Percentiles rank a stretch among this genome's conserved stretches.
phyloP scores from a whole-genome alignment of 2,797 vertebrate genomes.

The Erpetoichthys calabaricus region DNA sequence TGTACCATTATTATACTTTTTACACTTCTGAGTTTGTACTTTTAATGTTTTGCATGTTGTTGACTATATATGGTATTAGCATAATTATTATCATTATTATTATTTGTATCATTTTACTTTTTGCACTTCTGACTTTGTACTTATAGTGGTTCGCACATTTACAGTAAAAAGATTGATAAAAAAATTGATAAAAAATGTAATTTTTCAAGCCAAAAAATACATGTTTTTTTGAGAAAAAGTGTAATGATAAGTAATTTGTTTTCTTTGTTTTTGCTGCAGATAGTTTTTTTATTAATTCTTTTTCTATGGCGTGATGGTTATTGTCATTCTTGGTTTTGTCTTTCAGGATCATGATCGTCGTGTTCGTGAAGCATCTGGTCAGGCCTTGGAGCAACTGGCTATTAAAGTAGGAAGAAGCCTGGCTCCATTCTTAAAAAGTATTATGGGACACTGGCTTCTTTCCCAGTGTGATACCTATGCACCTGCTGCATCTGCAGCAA shows the following conservation, averaged over 20 bases:
- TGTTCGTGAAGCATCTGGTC: conserved; percentile 87
- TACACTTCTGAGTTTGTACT: too few relatives aligned
- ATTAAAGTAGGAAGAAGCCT: conserved; percentile 86
- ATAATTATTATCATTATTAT: too few relatives aligned
- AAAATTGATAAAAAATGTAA: too few relatives aligned
- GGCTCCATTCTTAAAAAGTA: conserved; percentile 83
- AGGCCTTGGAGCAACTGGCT: conserved; percentile 85
- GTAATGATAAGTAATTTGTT: conserved; percentile 7
- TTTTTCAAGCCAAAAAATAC: too few relatives aligned
- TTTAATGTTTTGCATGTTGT: too few relatives aligned
- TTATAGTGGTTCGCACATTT: too few relatives aligned
- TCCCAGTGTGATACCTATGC: conserved; percentile 84
- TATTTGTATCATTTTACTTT: too few relatives aligned
- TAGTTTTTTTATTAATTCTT: conserved; percentile 12
- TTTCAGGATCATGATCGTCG: conserved; percentile 83
- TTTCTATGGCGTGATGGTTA: background rate
- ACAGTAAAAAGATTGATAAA: too few relatives aligned
- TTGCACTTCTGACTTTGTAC: too few relatives aligned
- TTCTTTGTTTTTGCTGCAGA: conserved; percentile 9
- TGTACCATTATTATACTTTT: too few relatives aligned
- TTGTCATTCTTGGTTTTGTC: background rate
- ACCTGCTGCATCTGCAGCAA: conserved; percentile 80
- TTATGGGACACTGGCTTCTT: conserved; percentile 96
- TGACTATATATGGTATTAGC: too few relatives aligned
- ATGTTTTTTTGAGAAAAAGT: too few relatives aligned